Base-by-base conservation (phyloP, 2,113 vertebrate genomes). In the Bubo blakistoni region DNA sequence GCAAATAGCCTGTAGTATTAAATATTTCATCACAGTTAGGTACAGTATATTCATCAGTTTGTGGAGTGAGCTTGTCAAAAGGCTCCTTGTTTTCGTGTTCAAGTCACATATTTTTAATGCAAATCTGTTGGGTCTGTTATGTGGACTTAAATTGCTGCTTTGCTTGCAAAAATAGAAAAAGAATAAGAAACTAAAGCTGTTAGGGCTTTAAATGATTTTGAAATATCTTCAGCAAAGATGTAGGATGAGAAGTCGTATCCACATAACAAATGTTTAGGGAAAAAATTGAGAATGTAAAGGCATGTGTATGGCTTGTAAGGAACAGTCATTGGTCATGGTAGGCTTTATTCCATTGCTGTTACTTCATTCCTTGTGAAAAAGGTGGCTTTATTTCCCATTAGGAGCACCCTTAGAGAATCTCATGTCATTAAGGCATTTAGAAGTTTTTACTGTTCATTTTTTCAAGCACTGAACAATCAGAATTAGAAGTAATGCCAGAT, bases 11-110 rank as follows among this genome's bases (percentile, higher is more conserved):
- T 93, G 71, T 78, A 95, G 85, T 94, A 96, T 95, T 97, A 97
- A 97, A 97, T 97, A 97, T 97, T 97, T 96, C 74, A 96, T 97
- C 85, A 87, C 78, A 92, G 84, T 89, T 94, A 95, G 83, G 91
- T 96, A 61, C 51, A 63, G 66, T 95, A 62, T 94, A 87, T 94
- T 97, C 81, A 82, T 95, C 94, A 91, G 83, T 92, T 85, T 80
- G 55, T 92, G 76, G 74, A 92, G 82, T 52, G 26, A 96, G 86
- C 92, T 93, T 96, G 93, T 90, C 90, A 95, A 61, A 92, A 73
- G 54, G 6, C 84, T 96, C 77, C 51, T 89, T 86, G 71, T 86
- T 95, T 95, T 94, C 92, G 67, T 91, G 86, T 86, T 94, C 69
- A 72, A 96, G 72, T 76, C 44, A 49, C 79, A 73, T 92, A 67